Base-by-base conservation (phyloP, 2,888 invertebrate species). In the Petrolisthes cinctipes region DNA sequence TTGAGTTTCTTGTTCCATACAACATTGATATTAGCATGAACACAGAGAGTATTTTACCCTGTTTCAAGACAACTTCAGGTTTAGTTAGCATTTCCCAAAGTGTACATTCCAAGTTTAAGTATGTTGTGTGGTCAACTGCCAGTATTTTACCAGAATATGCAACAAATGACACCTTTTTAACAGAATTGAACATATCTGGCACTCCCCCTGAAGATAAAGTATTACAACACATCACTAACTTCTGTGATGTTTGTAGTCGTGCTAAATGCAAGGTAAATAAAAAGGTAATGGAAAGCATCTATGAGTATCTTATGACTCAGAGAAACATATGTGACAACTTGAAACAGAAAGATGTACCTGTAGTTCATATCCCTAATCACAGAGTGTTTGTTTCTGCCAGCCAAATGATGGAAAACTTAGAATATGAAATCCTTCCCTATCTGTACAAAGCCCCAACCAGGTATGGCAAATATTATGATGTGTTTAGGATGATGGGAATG, bases 311-410 rank as follows among this genome's bases (percentile, higher is more conserved):
- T 23, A 73, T n/a, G 7, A 20, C 66, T 7, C 4, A 37, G 37
- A 37, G 56, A 20, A 57, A 57, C 5, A 14, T 20, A 17, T 14
- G 6, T 75, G 83, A 20, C 54, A 6, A 54, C 6, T 5, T 56
- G 14, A 37, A 54, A n/a, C 11, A 68, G 23, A 79, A 54, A 3
- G 57, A 68, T 51, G 56, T 86, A 14, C 82, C 86, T 14, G 1
- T 86, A 5, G 66, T 86, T 9, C 86, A 86, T n/a, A 56, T 86
- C 11, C 86, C 86, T 14, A 11, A 82, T 3, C 82, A 78, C 20
- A 57, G 6, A 0, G 61, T 53, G 51, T 78, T 76, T 68, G 86
- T 86, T 53, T 11, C 86, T 66, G 53, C 51, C 53, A 73, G 54
- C 4, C 51, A 4, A 17, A 82, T 82, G 20, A 54, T 86, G 14